Base-by-base conservation (phyloP, 2,888 invertebrate genomes). In the Flexamia atlantica region DNA sequence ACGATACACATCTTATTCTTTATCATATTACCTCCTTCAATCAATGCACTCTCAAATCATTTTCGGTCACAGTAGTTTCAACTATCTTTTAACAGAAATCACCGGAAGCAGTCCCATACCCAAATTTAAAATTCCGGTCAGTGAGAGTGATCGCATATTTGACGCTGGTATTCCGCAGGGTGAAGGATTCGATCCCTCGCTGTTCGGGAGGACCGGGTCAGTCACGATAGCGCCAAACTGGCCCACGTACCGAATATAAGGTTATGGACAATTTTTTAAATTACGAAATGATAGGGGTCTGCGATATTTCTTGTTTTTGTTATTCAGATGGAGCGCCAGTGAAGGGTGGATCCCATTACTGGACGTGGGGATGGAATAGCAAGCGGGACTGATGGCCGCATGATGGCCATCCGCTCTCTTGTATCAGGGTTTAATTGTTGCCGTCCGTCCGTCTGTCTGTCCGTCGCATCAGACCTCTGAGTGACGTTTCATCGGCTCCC, bases 211-310 rank as follows among this genome's bases (percentile, higher is more conserved):
- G 20, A 30, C 17, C 42, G 20, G 46, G 53, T 14, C 80, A 30
- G 80, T 60, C 42, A 40, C 64, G 36, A 57, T 30, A n/a, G 32
- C 14, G 32, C 32, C 25, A 40, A 36, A 32, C 53, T 81, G 60
- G 53, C 53, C 60, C 81, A 81, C 81, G 84, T 82, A 46, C 82
- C 23, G 36, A 84, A 84, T 84, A 84, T 84, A 84, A 84, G 84
- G 84, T 79, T 84, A 84, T 84, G 79, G 84, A 84, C 84, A 84
- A 79, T 80, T 76, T 81, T 84, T 84, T 84, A 84, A 84, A 84
- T 81, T 70, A 81, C 80, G 81, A 81, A 46, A 84, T 84, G 68
- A 84, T 84, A 57, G 42, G 81, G 72, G 81, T 53, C 72, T 60
- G 81, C 60, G 80, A 79, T 84, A 80, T 84, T 53, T 84, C 79